Base-by-base conservation (phyloP, 2,888 invertebrate species). In the Listrodromus nycthemerus region DNA sequence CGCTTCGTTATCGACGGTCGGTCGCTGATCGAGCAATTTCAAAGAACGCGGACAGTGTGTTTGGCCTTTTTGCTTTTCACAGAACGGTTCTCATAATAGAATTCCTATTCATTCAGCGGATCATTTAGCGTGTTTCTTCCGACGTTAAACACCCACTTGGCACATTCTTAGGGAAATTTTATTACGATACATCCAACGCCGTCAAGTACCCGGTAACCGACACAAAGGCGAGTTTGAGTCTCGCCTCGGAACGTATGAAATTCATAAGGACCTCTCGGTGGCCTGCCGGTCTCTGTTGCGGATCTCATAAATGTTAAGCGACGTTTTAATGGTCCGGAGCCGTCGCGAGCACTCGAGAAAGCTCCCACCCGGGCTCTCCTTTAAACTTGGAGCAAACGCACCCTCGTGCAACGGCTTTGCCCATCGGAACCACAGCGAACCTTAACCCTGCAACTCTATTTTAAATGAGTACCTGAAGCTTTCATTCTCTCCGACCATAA, bases 251-350 rank as follows among this genome's bases (percentile, higher is more conserved):
- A 48, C 63, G 21, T 81, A 76, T 77, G 70, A 77, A 74, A 76
- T 76, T 84, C 81, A 55, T 50, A 76, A 73, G 69, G 76, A 48
- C 80, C 82, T 84, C 80, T 82, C 58, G 50, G 24, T 41, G 65
- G 50, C 77, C 58, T 78, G 80, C 67, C 61, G 61, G 33, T 45
- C 76, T 76, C 65, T 48, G 55, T 19, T 48, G 76, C 70, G 75
- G 71, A 75, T 80, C 85, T 85, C 84, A 86, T 73, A 66, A 86
- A 85, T 87, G 82, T 84, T 84, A 69, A 82, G 76, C 67, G 83
- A 87, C 70, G 70, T 76, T 87, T 88, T 87, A 88, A 88, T 86
- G 85, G 81, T 58, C 71, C 82, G 55, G 37, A 58, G 81, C 84
- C 55, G 81, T 71, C 82, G 71, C 63, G 58, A 58, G 76, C 70